Percentiles rank a stretch among this genome's conserved stretches.
These are phyloP conservation scores for Salmo trutta DNA, from an alignment of 2,797 vertebrate genomes.

Conservation along the genomic window DNA sequence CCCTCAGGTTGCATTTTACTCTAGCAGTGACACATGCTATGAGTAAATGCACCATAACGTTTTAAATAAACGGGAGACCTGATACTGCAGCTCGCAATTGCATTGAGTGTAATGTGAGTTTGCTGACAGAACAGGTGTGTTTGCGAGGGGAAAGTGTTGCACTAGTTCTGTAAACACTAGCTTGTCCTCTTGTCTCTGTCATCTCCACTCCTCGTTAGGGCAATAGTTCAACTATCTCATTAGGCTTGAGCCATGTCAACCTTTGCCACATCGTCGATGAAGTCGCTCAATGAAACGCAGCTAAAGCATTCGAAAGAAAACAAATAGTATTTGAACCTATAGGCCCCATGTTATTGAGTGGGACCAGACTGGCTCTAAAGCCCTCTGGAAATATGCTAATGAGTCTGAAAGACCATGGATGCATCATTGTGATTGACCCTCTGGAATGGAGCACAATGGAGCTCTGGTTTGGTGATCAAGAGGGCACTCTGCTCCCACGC, in stretches of 20 bases:
- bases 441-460: conserved; percentile 47
- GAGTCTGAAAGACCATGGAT: conserved; percentile 52
- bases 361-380: conserved; percentile 31
- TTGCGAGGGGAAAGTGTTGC: too few relatives aligned
- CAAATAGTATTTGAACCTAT: neutral
- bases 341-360: neutral
- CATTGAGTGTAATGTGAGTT: too few relatives aligned
- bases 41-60: too few relatives aligned
- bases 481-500: conserved; percentile 7
- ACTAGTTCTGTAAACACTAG: neutral
- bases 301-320: neutral
- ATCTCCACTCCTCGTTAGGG: neutral
- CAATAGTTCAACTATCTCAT: neutral
- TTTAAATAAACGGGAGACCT: too few relatives aligned
- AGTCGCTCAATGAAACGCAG: neutral
- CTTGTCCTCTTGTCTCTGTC: neutral
- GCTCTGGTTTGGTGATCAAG: conserved; percentile 44
- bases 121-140: too few relatives aligned
- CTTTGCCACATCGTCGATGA: neutral
- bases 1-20: too few relatives aligned
- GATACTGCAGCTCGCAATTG: too few relatives aligned
- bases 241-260: neutral
- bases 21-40: too few relatives aligned
- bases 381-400: conserved; percentile 54
- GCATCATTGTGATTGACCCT: conserved; percentile 53